A percentile compares a stretch with the other conserved stretches of the same genome.
phyloP scores from a whole-genome alignment of 1,140 invertebrate genomes.

The Listronotus oregonensis region DNA sequence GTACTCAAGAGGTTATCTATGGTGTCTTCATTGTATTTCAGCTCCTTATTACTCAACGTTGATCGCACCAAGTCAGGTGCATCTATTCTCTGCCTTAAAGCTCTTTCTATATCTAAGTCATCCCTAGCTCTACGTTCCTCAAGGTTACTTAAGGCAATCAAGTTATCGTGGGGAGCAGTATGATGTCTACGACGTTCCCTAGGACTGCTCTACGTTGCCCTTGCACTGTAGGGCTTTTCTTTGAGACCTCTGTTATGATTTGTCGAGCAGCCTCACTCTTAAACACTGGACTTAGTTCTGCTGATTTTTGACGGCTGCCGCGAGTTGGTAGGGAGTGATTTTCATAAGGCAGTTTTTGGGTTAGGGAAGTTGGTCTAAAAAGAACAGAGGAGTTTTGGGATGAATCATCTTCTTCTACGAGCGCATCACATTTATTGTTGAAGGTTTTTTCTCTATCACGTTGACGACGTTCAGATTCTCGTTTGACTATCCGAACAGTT shows the following conservation, averaged over 20 bases:
- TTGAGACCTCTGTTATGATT: constrained; percentile 82
- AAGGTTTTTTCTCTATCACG: constrained; percentile 67
- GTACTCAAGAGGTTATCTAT: constrained; percentile 84
- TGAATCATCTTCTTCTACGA: constrained; percentile 50
- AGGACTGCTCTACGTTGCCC: constrained; percentile 65
- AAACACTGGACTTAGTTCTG: constrained; percentile 68
- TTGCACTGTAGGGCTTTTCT: constrained; percentile 53
- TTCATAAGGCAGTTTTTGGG: constrained; percentile 38
- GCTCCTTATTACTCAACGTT: constrained; percentile 67
- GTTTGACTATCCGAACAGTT: constrained; percentile 91
- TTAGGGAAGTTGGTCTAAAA: constrained; percentile 43
- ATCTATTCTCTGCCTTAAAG: constrained; percentile 69
- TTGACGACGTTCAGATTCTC: constrained; percentile 84
- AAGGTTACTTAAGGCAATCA: constrained; percentile 47
- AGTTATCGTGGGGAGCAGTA: constrained; percentile 74
- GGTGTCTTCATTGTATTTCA: constrained; percentile 74
- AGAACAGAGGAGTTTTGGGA: constrained; percentile 45
- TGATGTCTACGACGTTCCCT: constrained; percentile 84
- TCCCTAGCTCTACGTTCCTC: constrained; percentile 68
- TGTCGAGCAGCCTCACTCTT: constrained; percentile 83
- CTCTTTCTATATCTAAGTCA: constrained; percentile 85
- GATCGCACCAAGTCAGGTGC: constrained; percentile 85
- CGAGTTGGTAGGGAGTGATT: constrained; percentile 35
- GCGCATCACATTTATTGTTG: constrained; percentile 49
- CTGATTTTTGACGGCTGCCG: constrained; percentile 43